A percentile compares a stretch with the other conserved stretches of the same genome.
Conservation (phyloP, 2,113 vertebrate species). For the Nannospalax galili region DNA sequence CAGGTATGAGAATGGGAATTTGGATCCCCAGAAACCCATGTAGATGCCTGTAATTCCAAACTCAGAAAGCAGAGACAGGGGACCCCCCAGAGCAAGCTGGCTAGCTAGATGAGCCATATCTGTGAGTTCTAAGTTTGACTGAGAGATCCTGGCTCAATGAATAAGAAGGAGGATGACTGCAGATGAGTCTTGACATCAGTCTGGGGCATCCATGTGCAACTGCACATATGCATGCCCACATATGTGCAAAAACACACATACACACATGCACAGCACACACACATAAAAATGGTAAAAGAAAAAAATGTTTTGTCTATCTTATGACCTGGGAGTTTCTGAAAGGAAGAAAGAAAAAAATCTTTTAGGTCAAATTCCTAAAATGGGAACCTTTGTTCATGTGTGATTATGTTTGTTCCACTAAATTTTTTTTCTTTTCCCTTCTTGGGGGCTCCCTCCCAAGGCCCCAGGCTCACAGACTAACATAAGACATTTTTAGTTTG, state of each 20-base stretch:
- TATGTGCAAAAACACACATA: no score
- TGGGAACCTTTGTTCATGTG: not conserved
- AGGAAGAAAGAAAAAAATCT: not conserved
- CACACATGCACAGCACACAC: no score
- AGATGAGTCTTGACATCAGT: not conserved
- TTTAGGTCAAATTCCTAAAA: not conserved
- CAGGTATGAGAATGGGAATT: not conserved
- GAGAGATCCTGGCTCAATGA: not conserved
- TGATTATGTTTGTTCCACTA: no score
- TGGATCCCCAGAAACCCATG: no score
- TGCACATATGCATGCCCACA: no score
- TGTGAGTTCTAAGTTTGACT: not conserved
- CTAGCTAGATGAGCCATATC: not conserved
- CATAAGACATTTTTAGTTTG: no score
- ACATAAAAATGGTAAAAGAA: not conserved
- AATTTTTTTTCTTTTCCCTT: not conserved
- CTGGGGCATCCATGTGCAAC: no score
- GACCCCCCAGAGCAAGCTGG: no score
- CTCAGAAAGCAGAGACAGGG: not conserved
- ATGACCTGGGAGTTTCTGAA: not conserved
- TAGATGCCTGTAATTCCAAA: no score
- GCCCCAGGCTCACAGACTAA: no score
- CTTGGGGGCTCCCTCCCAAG: no score
- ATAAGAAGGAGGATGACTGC: not conserved
- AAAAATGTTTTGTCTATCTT: not conserved